Evolutionary conservation across 2,797 vertebrate genomes (phyloP).

Genomic region (Phoxinus dragarum): DNA sequence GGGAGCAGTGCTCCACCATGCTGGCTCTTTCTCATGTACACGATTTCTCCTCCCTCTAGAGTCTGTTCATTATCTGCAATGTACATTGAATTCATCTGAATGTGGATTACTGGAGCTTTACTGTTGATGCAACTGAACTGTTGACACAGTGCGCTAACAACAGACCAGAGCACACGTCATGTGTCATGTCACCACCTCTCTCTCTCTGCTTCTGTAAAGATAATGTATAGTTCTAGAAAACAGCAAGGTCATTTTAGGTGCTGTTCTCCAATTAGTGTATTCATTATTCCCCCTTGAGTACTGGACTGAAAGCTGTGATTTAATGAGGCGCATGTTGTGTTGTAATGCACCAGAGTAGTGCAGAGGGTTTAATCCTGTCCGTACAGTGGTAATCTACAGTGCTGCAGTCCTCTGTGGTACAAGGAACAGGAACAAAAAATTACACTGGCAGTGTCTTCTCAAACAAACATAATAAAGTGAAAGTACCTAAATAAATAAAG

Average conservation of each 20-base stretch:
- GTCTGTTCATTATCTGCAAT: background rate
- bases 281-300: slow-evolving; percentile 22
- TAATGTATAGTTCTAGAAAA: slow-evolving; percentile 28
- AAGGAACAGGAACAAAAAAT: slow-evolving; percentile 56
- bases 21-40: slow-evolving; percentile 1
- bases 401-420: slow-evolving; percentile 65
- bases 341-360: slow-evolving; percentile 47
- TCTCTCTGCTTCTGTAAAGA: slow-evolving; percentile 7
- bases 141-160: slow-evolving; percentile 42
- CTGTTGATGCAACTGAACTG: slow-evolving; percentile 39
- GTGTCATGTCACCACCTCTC: slow-evolving; percentile 9
- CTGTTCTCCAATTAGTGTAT: slow-evolving; percentile 40
- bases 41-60: background rate
- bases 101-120: slow-evolving; percentile 39
- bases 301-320: slow-evolving; percentile 19
- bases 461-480: slow-evolving; percentile 32
- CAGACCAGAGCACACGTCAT: slow-evolving; percentile 12
- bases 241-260: slow-evolving; percentile 31
- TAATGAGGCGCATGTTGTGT: slow-evolving; percentile 41
- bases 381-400: slow-evolving; percentile 64
- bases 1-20: background rate
- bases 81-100: slow-evolving; percentile 14
- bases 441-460: slow-evolving; percentile 63
- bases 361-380: slow-evolving; percentile 58
- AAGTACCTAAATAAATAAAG: too few species aligned